Conservation (phyloP, 2,113 vertebrate genomes). For the Chaetorhynchus papuensis region DNA sequence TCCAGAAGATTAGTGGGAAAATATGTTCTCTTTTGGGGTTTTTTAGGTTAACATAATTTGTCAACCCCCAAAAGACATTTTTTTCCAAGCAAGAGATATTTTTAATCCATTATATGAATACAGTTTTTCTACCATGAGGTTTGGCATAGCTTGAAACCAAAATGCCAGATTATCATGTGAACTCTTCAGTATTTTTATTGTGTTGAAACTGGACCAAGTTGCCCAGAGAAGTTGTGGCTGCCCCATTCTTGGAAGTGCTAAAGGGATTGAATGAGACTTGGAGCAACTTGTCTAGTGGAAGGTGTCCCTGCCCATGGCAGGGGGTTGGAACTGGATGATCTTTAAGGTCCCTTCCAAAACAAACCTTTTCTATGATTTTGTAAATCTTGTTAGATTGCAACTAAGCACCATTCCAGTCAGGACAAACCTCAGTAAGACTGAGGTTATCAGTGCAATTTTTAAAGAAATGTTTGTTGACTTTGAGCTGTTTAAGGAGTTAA, state of each 20-base stretch:
- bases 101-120: neutral
- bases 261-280: neutral
- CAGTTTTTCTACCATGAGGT: neutral
- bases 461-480: neutral
- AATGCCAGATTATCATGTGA: neutral
- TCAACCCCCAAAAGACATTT: neutral
- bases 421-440: neutral
- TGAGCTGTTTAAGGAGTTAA: neutral
- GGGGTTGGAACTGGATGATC: neutral
- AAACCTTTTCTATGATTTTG: neutral
- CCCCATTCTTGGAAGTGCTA: neutral
- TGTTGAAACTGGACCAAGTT: neutral
- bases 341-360: neutral
- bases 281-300: neutral
- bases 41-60: neutral
- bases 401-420: neutral
- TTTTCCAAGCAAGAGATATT: neutral
- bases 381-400: neutral
- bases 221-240: neutral
- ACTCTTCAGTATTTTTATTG: neutral
- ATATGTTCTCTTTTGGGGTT: neutral
- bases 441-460: neutral
- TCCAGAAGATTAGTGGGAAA: neutral
- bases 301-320: neutral
- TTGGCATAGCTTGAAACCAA: neutral